Evolutionary conservation across 2,113 vertebrate species (phyloP).

Genomic region (Chiloscyllium plagiosum): DNA sequence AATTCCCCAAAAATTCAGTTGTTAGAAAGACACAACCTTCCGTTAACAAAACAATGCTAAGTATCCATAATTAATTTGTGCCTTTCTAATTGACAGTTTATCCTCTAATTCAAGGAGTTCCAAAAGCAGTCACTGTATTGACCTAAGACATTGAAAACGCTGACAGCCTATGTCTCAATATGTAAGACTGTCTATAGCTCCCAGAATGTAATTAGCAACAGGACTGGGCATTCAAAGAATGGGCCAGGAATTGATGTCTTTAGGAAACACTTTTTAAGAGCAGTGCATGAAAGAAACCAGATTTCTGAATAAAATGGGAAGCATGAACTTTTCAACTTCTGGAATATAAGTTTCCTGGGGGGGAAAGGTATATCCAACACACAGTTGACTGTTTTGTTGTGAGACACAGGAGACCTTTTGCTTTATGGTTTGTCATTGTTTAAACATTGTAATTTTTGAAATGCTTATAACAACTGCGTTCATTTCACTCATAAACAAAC

Average conservation of each 20-base stretch:
- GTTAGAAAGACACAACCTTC: too few species aligned
- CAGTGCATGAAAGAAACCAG: neutral
- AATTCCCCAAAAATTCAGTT: too few species aligned
- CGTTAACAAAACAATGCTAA: too few species aligned
- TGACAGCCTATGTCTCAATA: neutral
- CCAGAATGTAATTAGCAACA: neutral
- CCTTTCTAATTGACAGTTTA: too few species aligned
- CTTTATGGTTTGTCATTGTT: neutral
- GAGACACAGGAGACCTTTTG: neutral
- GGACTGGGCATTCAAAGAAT: neutral
- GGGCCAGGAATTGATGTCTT: neutral
- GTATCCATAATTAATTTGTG: too few species aligned
- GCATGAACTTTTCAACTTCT: conserved; percentile 4
- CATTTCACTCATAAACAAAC: neutral
- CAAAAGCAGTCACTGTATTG: neutral
- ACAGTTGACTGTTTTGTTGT: neutral
- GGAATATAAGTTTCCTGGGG: neutral
- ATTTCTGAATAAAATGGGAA: neutral
- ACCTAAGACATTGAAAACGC: neutral
- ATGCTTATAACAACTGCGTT: neutral
- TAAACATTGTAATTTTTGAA: neutral
- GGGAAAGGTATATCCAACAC: neutral
- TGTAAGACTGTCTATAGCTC: neutral
- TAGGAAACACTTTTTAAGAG: conserved; percentile 1
- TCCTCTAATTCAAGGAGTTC: neutral